Base-by-base conservation (phyloP, 1,140 invertebrate genomes). In the Pseudobourletiella spinata region DNA sequence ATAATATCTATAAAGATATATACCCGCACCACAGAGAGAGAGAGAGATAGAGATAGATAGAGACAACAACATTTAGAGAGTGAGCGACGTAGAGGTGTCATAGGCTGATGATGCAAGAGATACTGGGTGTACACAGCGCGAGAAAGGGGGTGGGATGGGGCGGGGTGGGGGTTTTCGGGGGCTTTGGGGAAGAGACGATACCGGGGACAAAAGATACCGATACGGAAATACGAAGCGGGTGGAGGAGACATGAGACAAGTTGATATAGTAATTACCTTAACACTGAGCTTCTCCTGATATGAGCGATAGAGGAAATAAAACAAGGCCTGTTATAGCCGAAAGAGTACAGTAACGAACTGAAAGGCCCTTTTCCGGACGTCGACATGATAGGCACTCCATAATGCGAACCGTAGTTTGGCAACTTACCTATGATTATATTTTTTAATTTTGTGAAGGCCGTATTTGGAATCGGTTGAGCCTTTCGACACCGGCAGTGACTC, bases 401-500 rank as follows among this genome's bases (percentile, higher is more conserved):
- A n/a, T n/a, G n/a, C n/a, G n/a, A n/a, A n/a, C n/a, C n/a, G n/a
- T n/a, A n/a, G n/a, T n/a, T n/a, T n/a, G n/a, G n/a, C 35, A 50
- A 64, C 74, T 76, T 81, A 93, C 90, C 91, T 92, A 80, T 92
- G 86, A 80, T 95, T 95, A 82, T 95, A 94, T 78, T 90, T 85
- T 82, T 95, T 95, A 75, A 97, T 83, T 76, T 88, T 89, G 79
- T 92, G 89, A 71, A 97, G 83, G 68, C 94, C 91, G 77, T 95
- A 96, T 84, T 95, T 97, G 72, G 91, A 91, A 77, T 99, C 95
- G 73, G 93, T 91, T 68, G 91, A 91, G 73, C 91, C 89, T 79
- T 98, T 98, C 4, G 94, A 95, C 55, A 99, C 95, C 32, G 97
- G 97, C 62, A 99, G 82, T 61, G 92, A 96, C 81, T 99, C 97